Evolutionary conservation across 2,113 vertebrate species (phyloP).

Genomic region (Conger conger): DNA sequence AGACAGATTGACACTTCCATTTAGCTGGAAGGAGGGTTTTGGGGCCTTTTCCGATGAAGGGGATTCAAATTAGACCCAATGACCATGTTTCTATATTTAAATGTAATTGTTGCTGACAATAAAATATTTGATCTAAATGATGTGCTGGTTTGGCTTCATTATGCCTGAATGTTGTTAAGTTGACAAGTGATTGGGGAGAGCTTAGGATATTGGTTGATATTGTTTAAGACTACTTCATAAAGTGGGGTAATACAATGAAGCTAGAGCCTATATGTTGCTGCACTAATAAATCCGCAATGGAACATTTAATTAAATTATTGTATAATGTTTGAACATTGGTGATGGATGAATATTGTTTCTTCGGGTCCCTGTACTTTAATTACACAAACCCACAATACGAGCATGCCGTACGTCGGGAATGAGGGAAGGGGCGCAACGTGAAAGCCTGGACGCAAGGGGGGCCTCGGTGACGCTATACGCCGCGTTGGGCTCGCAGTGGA

Average conservation of each 20-base stretch:
- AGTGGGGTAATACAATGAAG: too few relatives aligned
- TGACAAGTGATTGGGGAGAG: not conserved
- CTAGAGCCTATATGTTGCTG: too few relatives aligned
- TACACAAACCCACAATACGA: not conserved
- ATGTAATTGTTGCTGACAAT: not conserved
- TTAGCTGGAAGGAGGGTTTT: not conserved
- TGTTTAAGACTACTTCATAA: too few relatives aligned
- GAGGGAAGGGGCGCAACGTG: not conserved
- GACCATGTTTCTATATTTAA: not conserved
- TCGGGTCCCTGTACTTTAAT: too few relatives aligned
- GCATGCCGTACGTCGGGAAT: not conserved
- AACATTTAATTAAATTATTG: too few relatives aligned
- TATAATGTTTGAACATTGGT: too few relatives aligned
- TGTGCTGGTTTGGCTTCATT: too few relatives aligned
- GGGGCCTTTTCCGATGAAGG: not conserved
- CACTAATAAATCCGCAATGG: too few relatives aligned
- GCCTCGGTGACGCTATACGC: constrained; percentile 30
- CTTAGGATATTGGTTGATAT: too few relatives aligned
- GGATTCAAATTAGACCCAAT: not conserved
- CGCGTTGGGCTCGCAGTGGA: constrained; percentile 32
- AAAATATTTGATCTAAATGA: not conserved
- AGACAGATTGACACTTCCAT: not conserved
- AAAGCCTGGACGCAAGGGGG: not conserved
- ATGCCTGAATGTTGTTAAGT: not conserved
- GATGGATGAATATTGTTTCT: too few relatives aligned